Conservation (phyloP, 2,888 invertebrate species). For the Tetranychus piercei region DNA sequence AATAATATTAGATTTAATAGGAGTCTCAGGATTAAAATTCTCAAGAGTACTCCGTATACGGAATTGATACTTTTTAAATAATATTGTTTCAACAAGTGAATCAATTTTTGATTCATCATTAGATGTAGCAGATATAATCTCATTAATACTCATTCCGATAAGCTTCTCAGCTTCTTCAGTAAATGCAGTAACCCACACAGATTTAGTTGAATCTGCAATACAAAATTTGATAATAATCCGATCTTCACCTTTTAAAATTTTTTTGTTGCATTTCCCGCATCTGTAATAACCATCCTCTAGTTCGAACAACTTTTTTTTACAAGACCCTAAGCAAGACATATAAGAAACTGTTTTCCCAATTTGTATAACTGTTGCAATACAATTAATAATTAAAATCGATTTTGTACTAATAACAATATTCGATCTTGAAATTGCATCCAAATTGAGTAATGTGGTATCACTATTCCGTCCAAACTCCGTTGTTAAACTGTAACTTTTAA, state of each 20-base stretch:
- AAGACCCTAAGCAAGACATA: constrained; percentile 57
- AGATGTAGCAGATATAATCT: constrained; percentile 44
- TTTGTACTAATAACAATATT: not conserved
- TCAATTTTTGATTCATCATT: constrained; percentile 44
- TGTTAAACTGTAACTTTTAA: not conserved
- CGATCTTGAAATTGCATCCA: not conserved
- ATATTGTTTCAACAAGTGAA: constrained; percentile 49
- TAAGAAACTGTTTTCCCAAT: constrained; percentile 11
- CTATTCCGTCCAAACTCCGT: not conserved
- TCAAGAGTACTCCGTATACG: constrained; percentile 74
- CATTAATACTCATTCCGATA: constrained; percentile 48
- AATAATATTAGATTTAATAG: constrained; percentile 55
- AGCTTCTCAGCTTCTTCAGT: constrained; percentile 55
- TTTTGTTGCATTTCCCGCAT: constrained; percentile 83
- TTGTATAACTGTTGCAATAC: constrained; percentile 9
- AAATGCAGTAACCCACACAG: constrained; percentile 78
- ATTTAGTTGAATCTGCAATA: constrained; percentile 67
- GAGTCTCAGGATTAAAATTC: constrained; percentile 69
- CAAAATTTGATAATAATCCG: constrained; percentile 60
- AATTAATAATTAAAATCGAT: not conserved
- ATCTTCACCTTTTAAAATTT: constrained; percentile 66
- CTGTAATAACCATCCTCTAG: constrained; percentile 66
- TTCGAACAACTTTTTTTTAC: constrained; percentile 87
- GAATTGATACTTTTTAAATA: constrained; percentile 61
- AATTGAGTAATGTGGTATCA: not conserved